phyloP scores from a whole-genome alignment of 1,140 invertebrate genomes.

The Drosophila asahinai region DNA sequence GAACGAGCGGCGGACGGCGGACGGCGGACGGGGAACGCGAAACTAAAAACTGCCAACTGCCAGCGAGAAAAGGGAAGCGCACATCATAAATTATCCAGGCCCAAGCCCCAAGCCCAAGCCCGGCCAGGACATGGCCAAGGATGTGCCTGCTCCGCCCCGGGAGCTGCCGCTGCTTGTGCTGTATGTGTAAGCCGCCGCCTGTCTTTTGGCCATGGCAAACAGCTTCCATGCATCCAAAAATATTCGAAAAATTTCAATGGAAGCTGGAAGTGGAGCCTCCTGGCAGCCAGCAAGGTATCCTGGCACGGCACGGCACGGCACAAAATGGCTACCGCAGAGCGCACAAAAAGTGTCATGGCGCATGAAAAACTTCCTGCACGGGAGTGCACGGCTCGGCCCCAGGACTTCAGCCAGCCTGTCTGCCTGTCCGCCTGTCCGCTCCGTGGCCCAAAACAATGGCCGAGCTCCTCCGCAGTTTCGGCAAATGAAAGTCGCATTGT shows the following conservation, averaged over 20 bases:
- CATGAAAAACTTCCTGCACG: slow-evolving; percentile 80
- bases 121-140: slow-evolving; percentile 66
- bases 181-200: slow-evolving; percentile 75
- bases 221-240: slow-evolving; percentile 82
- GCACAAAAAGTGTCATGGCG: slow-evolving; percentile 83
- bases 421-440: slow-evolving; percentile 37
- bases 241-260: slow-evolving; percentile 73
- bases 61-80: slow-evolving; percentile 67
- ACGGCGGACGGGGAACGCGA: slow-evolving; percentile 12
- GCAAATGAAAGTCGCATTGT: slow-evolving; percentile 81
- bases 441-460: slow-evolving; percentile 77
- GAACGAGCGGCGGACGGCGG: not conserved
- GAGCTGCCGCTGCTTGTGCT: slow-evolving; percentile 32
- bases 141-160: slow-evolving; percentile 38
- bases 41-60: slow-evolving; percentile 72
- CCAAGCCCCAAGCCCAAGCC: not conserved
- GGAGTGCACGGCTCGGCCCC: slow-evolving; percentile 33
- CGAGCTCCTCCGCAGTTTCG: slow-evolving; percentile 67
- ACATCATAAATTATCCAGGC: slow-evolving; percentile 73
- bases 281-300: slow-evolving; percentile 64
- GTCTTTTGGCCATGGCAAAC: slow-evolving; percentile 77
- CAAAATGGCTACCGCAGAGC: slow-evolving; percentile 73
- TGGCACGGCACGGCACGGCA: slow-evolving; percentile 29
- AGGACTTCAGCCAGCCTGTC: slow-evolving; percentile 37
- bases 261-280: slow-evolving; percentile 32